Evolutionary conservation across 2,888 invertebrate species (phyloP).

Genomic region (Drosophila pseudotalamancana): DNA sequence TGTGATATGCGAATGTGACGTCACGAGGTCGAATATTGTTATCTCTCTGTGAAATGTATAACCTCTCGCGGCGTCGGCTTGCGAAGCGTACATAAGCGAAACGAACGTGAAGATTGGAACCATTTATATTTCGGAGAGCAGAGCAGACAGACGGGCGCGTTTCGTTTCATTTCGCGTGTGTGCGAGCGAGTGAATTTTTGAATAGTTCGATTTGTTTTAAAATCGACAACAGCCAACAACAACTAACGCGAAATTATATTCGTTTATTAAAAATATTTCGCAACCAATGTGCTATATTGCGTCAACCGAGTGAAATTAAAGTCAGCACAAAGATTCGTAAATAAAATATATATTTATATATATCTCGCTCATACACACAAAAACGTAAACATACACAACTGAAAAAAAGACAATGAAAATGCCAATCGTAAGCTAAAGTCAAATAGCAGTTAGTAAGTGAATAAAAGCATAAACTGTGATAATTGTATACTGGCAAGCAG

Average conservation of each 20-base stretch:
- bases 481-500: constrained; percentile 56
- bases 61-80: constrained; percentile 14
- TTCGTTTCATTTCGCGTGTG: constrained; percentile 45
- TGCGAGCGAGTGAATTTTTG: constrained; percentile 41
- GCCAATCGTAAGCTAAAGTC: constrained; percentile 66
- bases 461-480: constrained; percentile 72
- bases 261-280: constrained; percentile 63
- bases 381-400: constrained; percentile 27
- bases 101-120: constrained; percentile 33
- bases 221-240: constrained; percentile 59
- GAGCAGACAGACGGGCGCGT: constrained; percentile 57
- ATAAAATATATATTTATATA: constrained; percentile 13
- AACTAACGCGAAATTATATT: constrained; percentile 51
- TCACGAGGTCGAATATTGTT: constrained; percentile 6
- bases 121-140: constrained; percentile 51
- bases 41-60: background rate
- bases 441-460: constrained; percentile 44
- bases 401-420: constrained; percentile 55
- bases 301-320: constrained; percentile 48
- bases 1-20: constrained; percentile 21
- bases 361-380: constrained; percentile 20
- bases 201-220: constrained; percentile 76
- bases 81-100: constrained; percentile 45
- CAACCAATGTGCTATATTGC: constrained; percentile 57
- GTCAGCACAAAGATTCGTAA: constrained; percentile 30